Percentiles rank a stretch among this genome's conserved stretches.
Conservation (phyloP, 1,140 invertebrate species). For the Drosophila oshimai region DNA sequence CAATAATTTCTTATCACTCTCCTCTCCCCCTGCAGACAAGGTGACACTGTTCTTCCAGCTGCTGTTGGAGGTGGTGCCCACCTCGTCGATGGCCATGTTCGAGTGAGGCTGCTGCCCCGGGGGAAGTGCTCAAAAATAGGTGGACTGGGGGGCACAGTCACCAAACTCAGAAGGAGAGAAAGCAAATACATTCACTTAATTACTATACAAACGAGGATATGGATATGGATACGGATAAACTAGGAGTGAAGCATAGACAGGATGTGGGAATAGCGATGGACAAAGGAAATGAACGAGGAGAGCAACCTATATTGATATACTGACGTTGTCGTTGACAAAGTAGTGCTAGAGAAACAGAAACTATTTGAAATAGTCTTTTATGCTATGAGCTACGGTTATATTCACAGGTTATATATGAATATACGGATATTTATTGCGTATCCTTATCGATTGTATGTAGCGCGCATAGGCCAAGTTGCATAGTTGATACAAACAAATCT, state of each 20-base stretch:
- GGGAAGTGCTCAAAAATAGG: constrained; percentile 2
- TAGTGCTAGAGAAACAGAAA: constrained; percentile 32
- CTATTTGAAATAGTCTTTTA: constrained; percentile 57
- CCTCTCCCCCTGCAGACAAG: constrained; percentile 86
- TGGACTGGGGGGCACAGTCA: neutral
- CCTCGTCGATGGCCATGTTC: constrained; percentile 86
- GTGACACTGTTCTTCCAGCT: constrained; percentile 95
- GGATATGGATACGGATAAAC: constrained; percentile 35
- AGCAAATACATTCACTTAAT: constrained; percentile 41
- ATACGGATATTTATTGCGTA: constrained; percentile 29
- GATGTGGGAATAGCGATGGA: constrained; percentile 4
- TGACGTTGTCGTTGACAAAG: constrained; percentile 41
- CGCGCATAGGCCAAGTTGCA: constrained; percentile 44
- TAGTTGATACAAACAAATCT: constrained; percentile 45
- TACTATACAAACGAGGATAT: constrained; percentile 38
- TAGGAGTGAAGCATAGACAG: constrained; percentile 26
- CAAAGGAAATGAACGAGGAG: neutral
- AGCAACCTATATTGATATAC: constrained; percentile 46
- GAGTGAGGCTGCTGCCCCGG: constrained; percentile 49
- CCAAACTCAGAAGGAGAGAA: neutral
- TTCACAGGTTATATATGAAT: constrained; percentile 47
- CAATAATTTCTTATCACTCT: neutral
- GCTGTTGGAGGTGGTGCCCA: constrained; percentile 94
- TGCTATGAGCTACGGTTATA: constrained; percentile 57
- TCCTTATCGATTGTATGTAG: constrained; percentile 28